These are phyloP conservation scores for Pogonocichla stellata DNA, from an alignment of 2,113 vertebrate species.

Conservation along the genomic window DNA sequence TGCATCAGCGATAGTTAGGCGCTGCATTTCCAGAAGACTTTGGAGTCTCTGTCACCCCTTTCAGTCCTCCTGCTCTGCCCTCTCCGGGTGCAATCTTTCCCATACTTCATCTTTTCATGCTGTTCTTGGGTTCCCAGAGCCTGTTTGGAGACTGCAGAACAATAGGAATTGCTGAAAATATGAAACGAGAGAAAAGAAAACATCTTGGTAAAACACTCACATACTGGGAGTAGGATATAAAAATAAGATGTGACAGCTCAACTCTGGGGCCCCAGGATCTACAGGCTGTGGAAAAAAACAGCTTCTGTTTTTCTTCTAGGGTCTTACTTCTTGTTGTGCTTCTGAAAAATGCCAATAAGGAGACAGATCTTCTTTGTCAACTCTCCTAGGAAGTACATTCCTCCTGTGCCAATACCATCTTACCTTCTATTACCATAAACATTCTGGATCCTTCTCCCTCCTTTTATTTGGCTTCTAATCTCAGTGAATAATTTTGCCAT, in stretches of 20 bases:
- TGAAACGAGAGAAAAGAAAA: slow-evolving; percentile 8
- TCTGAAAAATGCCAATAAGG: slow-evolving; percentile 20
- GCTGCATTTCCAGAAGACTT: neutral
- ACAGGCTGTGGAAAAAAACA: neutral
- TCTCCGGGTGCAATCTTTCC: slow-evolving; percentile 25
- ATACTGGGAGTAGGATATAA: slow-evolving; percentile 2
- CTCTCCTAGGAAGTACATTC: neutral
- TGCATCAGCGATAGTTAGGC: neutral
- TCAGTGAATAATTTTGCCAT: neutral
- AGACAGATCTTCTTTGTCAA: slow-evolving; percentile 2
- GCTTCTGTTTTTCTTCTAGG: neutral
- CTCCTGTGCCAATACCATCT: slow-evolving; percentile 4
- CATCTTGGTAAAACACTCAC: slow-evolving; percentile 25
- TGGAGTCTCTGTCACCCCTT: neutral
- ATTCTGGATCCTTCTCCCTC: neutral
- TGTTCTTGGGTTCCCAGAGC: slow-evolving; percentile 21
- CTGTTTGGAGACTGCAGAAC: neutral
- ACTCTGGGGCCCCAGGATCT: slow-evolving; percentile 4
- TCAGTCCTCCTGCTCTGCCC: slow-evolving; percentile 18
- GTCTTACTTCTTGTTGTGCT: neutral
- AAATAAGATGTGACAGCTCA: slow-evolving; percentile 52
- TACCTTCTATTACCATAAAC: neutral
- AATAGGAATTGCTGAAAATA: slow-evolving; percentile 38
- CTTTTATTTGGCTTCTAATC: neutral
- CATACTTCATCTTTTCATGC: neutral